phyloP scores from a whole-genome alignment of 2,797 vertebrate species.

The Morelia viridis region DNA sequence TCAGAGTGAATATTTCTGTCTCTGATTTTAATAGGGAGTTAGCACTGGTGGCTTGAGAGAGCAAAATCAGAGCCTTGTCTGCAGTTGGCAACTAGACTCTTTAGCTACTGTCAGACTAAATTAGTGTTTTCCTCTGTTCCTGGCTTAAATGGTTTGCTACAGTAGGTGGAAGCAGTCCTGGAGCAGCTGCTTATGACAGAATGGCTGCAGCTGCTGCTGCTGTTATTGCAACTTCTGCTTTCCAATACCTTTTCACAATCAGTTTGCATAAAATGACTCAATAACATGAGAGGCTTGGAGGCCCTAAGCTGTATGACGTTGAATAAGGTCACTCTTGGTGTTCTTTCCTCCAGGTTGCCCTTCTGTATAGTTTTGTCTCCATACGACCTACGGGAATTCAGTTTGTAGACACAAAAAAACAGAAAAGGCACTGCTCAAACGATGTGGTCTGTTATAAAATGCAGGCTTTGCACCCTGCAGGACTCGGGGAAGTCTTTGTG shows the following conservation, averaged over 20 bases:
- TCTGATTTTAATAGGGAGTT: neutral
- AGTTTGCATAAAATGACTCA: neutral
- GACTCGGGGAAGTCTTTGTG: neutral
- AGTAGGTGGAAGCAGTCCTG: neutral
- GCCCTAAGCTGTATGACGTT: neutral
- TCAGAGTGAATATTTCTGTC: slow-evolving; percentile 16
- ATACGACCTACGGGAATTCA: neutral
- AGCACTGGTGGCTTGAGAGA: neutral
- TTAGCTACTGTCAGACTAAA: neutral
- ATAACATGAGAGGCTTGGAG: too few species aligned
- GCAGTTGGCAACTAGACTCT: neutral
- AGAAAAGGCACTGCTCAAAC: neutral
- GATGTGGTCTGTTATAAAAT: neutral
- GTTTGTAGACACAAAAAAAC: neutral
- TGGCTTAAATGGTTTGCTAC: accelerated
- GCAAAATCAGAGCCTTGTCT: slow-evolving; percentile 9
- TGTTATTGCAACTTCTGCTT: neutral
- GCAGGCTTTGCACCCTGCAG: neutral
- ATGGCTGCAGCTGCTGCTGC: neutral
- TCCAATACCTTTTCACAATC: neutral
- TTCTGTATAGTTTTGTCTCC: neutral
- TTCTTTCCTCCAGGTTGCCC: neutral
- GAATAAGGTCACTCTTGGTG: neutral
- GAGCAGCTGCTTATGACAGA: neutral
- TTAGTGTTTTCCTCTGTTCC: neutral